Evolutionary conservation across 1,140 invertebrate species (phyloP), one percentile per base, ranked within the genome.

Genomic region (Pteromalus puparum): DNA sequence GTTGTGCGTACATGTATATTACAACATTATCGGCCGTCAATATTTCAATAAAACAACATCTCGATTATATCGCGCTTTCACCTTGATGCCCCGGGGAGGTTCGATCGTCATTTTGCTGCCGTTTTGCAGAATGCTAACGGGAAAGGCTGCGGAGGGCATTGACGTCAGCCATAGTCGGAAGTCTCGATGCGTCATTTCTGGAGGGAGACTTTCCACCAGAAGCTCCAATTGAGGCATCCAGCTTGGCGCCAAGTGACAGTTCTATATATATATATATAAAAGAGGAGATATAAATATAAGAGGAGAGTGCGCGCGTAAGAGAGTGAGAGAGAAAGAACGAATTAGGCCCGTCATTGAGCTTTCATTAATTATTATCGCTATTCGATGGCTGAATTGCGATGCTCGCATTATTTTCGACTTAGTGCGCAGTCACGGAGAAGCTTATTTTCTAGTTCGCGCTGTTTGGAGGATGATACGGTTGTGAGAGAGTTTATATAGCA

Each of bases 81-180:
- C 95, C 87, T 94, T 94, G 48, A 94, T 88, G 1, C 96, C 96
- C 78, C 95, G 92, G 0, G 96, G 96, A 2, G 96, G 95, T 88
- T 97, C 96, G 65, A 96, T 94, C 0, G 95, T 96, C 94, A 96
- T 96, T 91, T 96, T 97, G 61, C 94, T 93, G 30, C 95, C 94
- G 89, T 96, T 96, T 89, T 96, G 95, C 38, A 96, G 92, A 68
- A 97, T 94, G 4, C 95, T 94, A 0, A 96, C 95, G 1, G 96
- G 96, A 88, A 97, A 97, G 74, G 90, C 81, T 0, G 92, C 89
- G 0, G 95, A 95, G 0, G 96, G 95, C 65, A 95, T 95, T 65
- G 95, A 96, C 0, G 96, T 97, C 75, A 97, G 90, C 96, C 96
- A 97, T 5, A 96, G 91, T n/a, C 96, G 93, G 89, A 96, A 97